Evolutionary conservation across 2,113 vertebrate genomes (phyloP), one percentile per base, ranked within the genome.

Genomic region (Grammomys dolichurus): DNA sequence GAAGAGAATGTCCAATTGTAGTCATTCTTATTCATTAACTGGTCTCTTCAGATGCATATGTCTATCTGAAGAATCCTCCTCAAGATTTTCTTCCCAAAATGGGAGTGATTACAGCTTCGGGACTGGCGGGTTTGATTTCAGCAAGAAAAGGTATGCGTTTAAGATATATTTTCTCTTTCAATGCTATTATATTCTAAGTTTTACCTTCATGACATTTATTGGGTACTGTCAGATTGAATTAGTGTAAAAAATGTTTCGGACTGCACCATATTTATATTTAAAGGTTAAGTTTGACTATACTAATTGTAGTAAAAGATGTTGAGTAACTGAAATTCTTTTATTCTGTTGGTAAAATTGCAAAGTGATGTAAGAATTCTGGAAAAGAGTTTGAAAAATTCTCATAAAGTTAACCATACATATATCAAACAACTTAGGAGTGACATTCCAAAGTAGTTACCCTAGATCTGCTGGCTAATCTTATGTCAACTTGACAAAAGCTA

Each of bases 41-140:
- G 51, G 80, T 98, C 95, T 96, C 94, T 58, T 92, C 93, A 99
- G 99, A 99, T 98, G 96, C 98, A 26, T 99, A 98, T 91, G 96
- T 99, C 97, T 99, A 99, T 98, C 97, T 99, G 97, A 99, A 99
- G 98, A 99, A 99, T 95, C 99, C 99, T 7, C 99, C 99, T 10
- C 98, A 98, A 87, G 99, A 99, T 24, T 99, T 99, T 95, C 95
- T 99, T 70, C 99, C 99, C 63, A 99, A 98, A 97, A 94, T 98
- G 10, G 98, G 98, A 77, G 98, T 99, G 40, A 98, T 99, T 98
- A 98, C 98, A 0, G 92, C 99, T 98, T 99, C 99, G 51, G 99
- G 99, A 94, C 97, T 99, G 89, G 97, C 98, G 56, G 99, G 99
- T n/a, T 80, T 99, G 77, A 93, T 99, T 92, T 97, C 99, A 97